Evolutionary conservation across 2,113 vertebrate genomes (phyloP).

Genomic region (Gnathonemus longibarbis): DNA sequence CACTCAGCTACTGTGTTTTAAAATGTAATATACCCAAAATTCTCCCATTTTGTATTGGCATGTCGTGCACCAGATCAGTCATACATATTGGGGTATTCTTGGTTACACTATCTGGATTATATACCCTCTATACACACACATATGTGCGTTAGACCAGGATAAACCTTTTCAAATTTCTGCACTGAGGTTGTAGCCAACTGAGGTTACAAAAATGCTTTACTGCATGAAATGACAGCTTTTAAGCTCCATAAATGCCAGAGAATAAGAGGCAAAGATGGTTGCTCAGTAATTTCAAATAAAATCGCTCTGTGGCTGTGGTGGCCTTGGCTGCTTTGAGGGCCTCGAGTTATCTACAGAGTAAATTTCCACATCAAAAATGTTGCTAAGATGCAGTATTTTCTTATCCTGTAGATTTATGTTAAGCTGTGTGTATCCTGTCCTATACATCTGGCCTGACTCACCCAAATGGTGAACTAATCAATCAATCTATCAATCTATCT

Average conservation of each 20-base stretch:
- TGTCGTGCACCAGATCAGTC: neutral
- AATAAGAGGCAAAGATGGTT: neutral
- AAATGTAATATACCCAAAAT: neutral
- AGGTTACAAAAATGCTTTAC: neutral
- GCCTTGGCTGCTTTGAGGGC: neutral
- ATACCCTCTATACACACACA: neutral
- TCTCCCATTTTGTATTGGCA: neutral
- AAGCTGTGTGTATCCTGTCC: neutral
- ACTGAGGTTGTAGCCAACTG: neutral
- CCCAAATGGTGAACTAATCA: neutral
- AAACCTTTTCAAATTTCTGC: neutral
- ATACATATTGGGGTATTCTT: neutral
- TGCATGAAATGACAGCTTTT: neutral
- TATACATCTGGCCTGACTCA: neutral
- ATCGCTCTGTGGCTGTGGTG: neutral
- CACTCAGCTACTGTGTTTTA: neutral
- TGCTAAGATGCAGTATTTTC: neutral
- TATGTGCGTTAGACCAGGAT: neutral
- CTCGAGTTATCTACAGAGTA: neutral
- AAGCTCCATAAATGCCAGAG: neutral
- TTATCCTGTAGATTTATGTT: neutral
- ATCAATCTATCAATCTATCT: too few relatives aligned
- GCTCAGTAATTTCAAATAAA: neutral
- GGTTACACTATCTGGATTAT: neutral
- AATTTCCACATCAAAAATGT: neutral